Evolutionary conservation across 2,113 vertebrate genomes (phyloP).

Genomic region (Arothron firmamentum): DNA sequence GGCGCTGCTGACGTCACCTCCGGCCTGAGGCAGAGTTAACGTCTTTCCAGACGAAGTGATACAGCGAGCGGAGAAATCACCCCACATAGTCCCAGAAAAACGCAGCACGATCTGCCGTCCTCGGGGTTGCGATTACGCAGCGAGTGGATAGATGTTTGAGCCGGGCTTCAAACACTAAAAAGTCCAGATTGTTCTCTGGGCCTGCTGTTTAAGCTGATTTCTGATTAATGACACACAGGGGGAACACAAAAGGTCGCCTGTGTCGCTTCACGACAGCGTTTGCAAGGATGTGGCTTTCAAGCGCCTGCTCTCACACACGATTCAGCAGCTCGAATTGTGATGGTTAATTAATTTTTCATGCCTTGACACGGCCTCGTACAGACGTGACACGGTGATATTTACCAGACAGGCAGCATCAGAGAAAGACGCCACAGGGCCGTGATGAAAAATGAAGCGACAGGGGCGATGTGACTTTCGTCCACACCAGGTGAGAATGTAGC

Average conservation of each 20-base stretch:
- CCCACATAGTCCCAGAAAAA: background rate
- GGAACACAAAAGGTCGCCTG: background rate
- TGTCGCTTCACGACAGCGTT: background rate
- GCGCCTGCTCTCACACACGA: background rate
- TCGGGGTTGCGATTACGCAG: conserved; percentile 17
- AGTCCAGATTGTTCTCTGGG: background rate
- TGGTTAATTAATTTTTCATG: too few species aligned
- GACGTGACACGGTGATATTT: too few species aligned
- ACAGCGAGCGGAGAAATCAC: too few species aligned
- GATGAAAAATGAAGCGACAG: too few species aligned
- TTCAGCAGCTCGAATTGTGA: too few species aligned
- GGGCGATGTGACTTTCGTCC: too few species aligned
- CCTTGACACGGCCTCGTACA: too few species aligned
- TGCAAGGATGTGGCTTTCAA: background rate
- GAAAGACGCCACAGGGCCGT: too few species aligned
- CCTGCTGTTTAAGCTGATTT: too few species aligned
- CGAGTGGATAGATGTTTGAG: background rate
- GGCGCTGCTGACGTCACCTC: too few species aligned
- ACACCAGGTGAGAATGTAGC: too few species aligned
- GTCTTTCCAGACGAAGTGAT: conserved; percentile 34
- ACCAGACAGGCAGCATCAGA: too few species aligned
- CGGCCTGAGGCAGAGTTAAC: conserved; percentile 18
- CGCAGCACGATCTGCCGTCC: background rate
- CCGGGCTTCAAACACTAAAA: background rate
- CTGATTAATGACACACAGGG: background rate